Evolutionary conservation across 2,113 vertebrate species (phyloP).

Genomic region (Numida meleagris): DNA sequence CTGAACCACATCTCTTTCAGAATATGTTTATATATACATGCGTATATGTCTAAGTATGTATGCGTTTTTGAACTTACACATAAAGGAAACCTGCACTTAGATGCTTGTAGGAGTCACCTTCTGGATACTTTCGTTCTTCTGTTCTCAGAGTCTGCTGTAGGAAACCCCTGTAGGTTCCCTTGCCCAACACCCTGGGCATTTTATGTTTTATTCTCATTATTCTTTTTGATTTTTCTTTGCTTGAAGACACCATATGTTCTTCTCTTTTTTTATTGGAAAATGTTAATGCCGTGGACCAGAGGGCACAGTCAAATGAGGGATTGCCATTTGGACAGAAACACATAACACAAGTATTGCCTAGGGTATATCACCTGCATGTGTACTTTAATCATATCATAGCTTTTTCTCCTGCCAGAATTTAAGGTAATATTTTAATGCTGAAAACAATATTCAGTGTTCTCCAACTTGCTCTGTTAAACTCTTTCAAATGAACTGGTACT

Average conservation of each 20-base stretch:
- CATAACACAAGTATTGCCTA: background rate
- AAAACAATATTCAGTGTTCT: conserved; percentile 25
- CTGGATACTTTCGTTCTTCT: background rate
- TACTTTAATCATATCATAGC: background rate
- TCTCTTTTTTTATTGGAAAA: conserved; percentile 4
- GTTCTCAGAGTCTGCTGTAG: background rate
- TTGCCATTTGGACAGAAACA: conserved; percentile 28
- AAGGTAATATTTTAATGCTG: background rate
- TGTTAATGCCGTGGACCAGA: conserved; percentile 25
- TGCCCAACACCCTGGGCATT: conserved; percentile 9
- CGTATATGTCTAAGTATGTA: rapidly evolving
- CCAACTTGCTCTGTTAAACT: background rate
- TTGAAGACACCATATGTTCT: conserved; percentile 39
- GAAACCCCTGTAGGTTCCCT: background rate
- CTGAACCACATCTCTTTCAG: background rate
- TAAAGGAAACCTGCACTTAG: background rate
- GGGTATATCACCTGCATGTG: conserved; percentile 23
- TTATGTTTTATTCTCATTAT: conserved; percentile 32
- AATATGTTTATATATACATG: rapidly evolving
- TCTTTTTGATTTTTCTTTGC: conserved; percentile 10
- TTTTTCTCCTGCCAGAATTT: background rate
- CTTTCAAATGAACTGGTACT: conserved; percentile 11
- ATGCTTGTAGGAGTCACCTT: background rate
- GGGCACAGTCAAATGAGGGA: conserved; percentile 30
- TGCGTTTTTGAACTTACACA: background rate